Evolutionary conservation across 2,797 vertebrate genomes (phyloP).

Genomic region (Halcyon leucocephala): DNA sequence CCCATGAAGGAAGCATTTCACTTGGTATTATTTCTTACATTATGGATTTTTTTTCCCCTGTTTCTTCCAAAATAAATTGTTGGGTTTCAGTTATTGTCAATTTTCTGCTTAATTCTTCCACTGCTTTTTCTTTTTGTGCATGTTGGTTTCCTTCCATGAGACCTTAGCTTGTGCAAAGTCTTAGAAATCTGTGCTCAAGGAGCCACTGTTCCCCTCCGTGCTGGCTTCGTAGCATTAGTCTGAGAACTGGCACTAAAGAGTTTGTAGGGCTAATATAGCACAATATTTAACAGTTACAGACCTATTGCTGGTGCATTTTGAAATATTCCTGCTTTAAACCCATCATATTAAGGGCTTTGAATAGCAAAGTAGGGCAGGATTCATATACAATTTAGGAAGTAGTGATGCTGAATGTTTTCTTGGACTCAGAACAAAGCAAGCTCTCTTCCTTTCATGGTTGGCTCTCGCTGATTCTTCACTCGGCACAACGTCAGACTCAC

Average conservation of each 20-base stretch:
- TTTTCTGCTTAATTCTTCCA: neutral
- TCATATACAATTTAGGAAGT: neutral
- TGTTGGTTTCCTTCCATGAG: neutral
- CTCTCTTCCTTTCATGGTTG: neutral
- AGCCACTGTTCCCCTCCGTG: neutral
- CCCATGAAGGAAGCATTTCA: neutral
- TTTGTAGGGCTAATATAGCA: neutral
- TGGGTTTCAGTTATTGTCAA: neutral
- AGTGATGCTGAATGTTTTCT: neutral
- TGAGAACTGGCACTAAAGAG: neutral
- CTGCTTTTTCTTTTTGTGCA: neutral
- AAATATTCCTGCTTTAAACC: neutral
- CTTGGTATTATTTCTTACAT: accelerated
- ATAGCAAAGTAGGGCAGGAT: neutral
- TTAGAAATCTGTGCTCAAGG: neutral
- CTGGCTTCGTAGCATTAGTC: neutral
- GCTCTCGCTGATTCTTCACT: neutral
- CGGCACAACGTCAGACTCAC: neutral
- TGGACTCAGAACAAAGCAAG: constrained; percentile 15
- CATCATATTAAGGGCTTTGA: neutral
- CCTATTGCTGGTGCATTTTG: neutral
- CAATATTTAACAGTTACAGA: neutral
- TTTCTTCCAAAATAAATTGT: neutral
- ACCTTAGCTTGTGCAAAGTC: neutral
- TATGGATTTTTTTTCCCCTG: neutral